phyloP scores from a whole-genome alignment of 2,797 vertebrate species.

The Saxicola maurus region DNA sequence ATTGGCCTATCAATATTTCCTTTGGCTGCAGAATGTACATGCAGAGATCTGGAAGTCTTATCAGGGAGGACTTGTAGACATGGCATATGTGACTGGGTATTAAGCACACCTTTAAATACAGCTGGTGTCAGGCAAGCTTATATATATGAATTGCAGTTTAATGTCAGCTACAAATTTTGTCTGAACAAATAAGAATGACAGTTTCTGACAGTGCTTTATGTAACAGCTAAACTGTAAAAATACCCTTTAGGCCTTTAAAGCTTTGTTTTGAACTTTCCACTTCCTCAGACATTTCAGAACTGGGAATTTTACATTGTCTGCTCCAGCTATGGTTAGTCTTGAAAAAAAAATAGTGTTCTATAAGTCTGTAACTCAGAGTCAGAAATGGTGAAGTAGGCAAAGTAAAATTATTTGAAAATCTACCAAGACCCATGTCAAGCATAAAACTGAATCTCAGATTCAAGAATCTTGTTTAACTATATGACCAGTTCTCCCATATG shows the following conservation, averaged over 20 bases:
- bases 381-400: not conserved
- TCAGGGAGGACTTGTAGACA: not conserved
- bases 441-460: conserved; percentile 6
- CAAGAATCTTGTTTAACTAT: not conserved
- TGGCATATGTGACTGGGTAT: not conserved
- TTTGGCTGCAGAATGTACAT: not conserved
- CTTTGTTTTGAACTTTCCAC: not conserved
- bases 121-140: not conserved
- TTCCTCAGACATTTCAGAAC: not conserved
- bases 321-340: not conserved
- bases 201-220: not conserved
- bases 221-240: not conserved
- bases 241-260: not conserved
- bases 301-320: not conserved
- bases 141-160: not conserved
- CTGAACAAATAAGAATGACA: not conserved
- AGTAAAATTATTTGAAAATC: not conserved
- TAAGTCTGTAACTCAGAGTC: not conserved
- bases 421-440: not conserved
- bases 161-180: not conserved
- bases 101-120: not conserved
- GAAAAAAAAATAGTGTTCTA: not conserved
- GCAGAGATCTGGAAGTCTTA: not conserved
- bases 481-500: not conserved
- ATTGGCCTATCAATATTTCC: not conserved